Conservation (phyloP, 1,140 invertebrate genomes). For the Euwallacea similis region DNA sequence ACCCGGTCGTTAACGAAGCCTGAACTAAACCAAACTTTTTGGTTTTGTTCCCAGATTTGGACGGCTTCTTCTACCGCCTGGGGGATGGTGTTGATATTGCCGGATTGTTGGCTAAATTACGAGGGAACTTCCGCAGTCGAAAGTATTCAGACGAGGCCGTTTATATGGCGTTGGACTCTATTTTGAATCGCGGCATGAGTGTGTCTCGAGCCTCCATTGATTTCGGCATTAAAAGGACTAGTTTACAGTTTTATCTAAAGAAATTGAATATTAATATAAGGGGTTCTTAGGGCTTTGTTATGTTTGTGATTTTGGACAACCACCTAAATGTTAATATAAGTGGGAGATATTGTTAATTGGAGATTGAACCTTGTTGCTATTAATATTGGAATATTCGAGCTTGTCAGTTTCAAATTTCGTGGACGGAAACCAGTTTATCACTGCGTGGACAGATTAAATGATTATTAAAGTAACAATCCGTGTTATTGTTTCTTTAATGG, state of each 20-base stretch:
- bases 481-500: too few species aligned
- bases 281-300: neutral
- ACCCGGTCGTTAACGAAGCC: conserved; percentile 16
- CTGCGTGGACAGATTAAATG: too few species aligned
- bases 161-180: conserved; percentile 59
- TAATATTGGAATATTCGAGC: too few species aligned
- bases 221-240: conserved; percentile 61
- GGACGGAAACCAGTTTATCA: too few species aligned
- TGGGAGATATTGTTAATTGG: too few species aligned
- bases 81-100: conserved; percentile 23
- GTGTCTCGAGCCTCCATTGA: conserved; percentile 59
- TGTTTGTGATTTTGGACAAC: too few species aligned
- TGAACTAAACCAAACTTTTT: conserved; percentile 38
- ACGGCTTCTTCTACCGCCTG: conserved; percentile 19
- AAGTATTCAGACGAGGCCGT: conserved; percentile 59
- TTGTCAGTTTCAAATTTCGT: too few species aligned
- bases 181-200: conserved; percentile 58
- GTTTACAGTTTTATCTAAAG: conserved; percentile 62
- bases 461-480: too few species aligned
- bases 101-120: conserved; percentile 37
- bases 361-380: too few species aligned
- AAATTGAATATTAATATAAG: conserved; percentile 57
- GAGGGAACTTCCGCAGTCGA: conserved; percentile 40
- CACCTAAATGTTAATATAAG: too few species aligned
- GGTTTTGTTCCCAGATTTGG: conserved; percentile 38